Base-by-base conservation (phyloP, 2,888 invertebrate species). In the Phalera bucephala region DNA sequence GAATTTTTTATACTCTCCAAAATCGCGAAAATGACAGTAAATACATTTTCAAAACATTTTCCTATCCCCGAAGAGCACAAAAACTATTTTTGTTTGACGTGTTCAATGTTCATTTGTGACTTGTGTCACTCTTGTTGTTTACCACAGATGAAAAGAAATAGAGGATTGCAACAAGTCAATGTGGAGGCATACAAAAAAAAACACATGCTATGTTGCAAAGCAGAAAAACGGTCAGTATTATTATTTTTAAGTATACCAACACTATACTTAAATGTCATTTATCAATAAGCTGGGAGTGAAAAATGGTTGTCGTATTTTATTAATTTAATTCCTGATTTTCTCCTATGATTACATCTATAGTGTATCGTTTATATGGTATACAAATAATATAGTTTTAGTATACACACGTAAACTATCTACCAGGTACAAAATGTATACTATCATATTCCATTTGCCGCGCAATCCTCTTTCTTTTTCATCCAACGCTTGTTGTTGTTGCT, bases 11-110 rank as follows among this genome's bases (percentile, higher is more conserved):
- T 45, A 72, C 79, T 79, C 80, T 76, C 72, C 71, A 70, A 80
- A 75, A 77, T 71, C 68, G 58, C 52, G 63, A 70, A 67, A 72
- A 77, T 72, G 72, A 81, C 79, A 80, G 65, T 79, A 86, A 84
- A 85, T 81, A 72, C 87, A 89, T 89, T 82, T 88, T 87, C 87
- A 89, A 87, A 88, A 88, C 88, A 88, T 85, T 78, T 75, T 77
- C 74, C 66, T 78, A 72, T 75, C 75, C 73, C 70, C 72, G 63
- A 72, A 66, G 67, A 71, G 69, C 69, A 75, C 76, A 81, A 78
- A 78, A 84, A 78, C 57, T 58, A 83, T 77, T 70, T 77, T 73
- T 73, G 80, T 87, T 88, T 89, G 88, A 89, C 89, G 89, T 89
- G 89, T 89, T 87, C 89, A 85, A 82, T 85, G 75, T 80, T 83